Percentiles rank a stretch among this genome's conserved stretches.
Evolutionary conservation across 2,888 invertebrate species (phyloP).

Genomic region (Meta bourneti): DNA sequence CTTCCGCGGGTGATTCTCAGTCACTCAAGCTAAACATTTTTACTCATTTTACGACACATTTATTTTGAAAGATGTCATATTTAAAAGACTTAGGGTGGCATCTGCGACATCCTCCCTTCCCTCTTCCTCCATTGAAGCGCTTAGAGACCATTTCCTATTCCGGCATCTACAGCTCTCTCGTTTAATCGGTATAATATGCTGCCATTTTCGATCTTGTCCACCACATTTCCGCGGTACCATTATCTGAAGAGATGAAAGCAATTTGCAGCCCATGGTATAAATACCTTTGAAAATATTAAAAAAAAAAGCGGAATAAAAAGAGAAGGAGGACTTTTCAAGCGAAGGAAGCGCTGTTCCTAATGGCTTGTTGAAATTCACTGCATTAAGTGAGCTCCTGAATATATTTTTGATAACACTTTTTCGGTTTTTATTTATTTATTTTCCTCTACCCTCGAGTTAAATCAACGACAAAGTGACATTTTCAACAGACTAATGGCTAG

Average conservation of each 20-base stretch:
- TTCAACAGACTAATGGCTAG: neutral
- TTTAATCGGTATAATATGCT: constrained; percentile 40
- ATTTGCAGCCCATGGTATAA: constrained; percentile 20
- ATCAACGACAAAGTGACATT: neutral
- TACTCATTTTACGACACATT: neutral
- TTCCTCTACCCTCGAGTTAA: neutral
- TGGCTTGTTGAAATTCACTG: constrained; percentile 45
- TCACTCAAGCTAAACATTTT: neutral
- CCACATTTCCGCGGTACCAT: constrained; percentile 4
- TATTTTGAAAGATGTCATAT: neutral
- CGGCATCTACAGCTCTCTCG: constrained; percentile 9
- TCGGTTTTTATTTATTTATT: neutral
- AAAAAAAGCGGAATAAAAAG: neutral
- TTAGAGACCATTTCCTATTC: constrained; percentile 20
- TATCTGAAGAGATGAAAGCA: constrained; percentile 20
- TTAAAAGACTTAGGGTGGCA: neutral
- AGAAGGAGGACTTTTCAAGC: neutral
- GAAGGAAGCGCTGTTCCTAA: neutral
- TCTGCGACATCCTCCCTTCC: neutral
- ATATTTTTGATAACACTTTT: constrained; percentile 10
- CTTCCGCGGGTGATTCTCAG: too few species aligned
- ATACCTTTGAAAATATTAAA: neutral
- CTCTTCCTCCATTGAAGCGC: neutral
- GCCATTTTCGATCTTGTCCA: constrained; percentile 9
- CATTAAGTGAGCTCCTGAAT: constrained; percentile 8